Base-by-base conservation (phyloP, 2,113 vertebrate species). In the Plectropomus leopardus region DNA sequence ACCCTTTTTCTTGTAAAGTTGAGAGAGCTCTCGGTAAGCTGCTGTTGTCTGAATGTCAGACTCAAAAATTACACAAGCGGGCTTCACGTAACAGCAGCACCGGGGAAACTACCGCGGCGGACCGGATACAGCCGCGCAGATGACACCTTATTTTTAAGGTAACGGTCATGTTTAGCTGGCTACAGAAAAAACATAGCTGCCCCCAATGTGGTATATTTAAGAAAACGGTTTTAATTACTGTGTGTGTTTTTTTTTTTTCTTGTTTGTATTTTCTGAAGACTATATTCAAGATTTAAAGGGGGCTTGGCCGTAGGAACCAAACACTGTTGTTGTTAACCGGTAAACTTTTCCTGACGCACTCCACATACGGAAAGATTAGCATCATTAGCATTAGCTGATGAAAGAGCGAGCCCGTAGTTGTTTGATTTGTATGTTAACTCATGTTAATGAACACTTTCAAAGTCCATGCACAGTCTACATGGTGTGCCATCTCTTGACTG, bases 321-420 rank as follows among this genome's bases (percentile, higher is more conserved):
- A 15, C 11, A 2, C 24, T 23, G 7, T 32, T 75, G 82, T 90
- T 91, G 36, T 28, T 15, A 34, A 3, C 64, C 88, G 90, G 85
- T 70, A 4, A 32, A 19, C 19, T 72, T 28, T 69, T 10, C 13
- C 34, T 1, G 24, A 48, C 24, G 69, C 53, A 86, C 80, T 72
- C 68, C 63, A 34, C 58, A 19, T 53, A 50, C 8, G 1, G n/a
- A 36, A 19, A 57, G 7, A 40, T 23, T 81, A 79, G 83, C 84
- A 58, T 73, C 45, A 36, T 65, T 86, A 89, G 83, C 88, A 32
- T 75, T 72, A 79, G 66, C 77, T 16, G 19, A 34, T 30, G 36
- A 60, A 36, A 53, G 26, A 77, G 28, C 50, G n/a, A 82, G 5
- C 30, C 15, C n/a, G 16, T 2, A 15, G n/a, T 23, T 32, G n/a